Evolutionary conservation across 2,888 invertebrate genomes (phyloP).

Genomic region (Drosophila stalkeri): DNA sequence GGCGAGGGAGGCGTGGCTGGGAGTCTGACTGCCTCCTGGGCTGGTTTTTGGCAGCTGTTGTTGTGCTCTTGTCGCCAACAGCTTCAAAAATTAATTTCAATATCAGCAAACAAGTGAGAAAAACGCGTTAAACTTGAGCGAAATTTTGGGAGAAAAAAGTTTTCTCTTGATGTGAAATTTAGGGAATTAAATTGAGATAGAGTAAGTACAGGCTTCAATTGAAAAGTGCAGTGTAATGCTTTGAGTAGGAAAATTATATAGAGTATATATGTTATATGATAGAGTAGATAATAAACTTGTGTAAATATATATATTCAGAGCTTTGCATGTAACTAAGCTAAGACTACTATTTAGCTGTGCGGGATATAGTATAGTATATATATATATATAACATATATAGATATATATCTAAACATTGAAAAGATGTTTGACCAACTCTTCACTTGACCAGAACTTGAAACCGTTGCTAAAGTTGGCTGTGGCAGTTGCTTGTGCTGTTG

Average conservation of each 20-base stretch:
- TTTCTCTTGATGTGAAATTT: slow-evolving; percentile 27
- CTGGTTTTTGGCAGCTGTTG: slow-evolving; percentile 28
- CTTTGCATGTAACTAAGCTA: background rate
- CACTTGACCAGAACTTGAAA: background rate
- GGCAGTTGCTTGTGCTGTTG: slow-evolving; percentile 19
- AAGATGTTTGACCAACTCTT: background rate
- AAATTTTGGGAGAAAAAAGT: slow-evolving; percentile 24
- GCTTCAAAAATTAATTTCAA: slow-evolving; percentile 54
- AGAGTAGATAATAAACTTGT: background rate
- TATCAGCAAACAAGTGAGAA: slow-evolving; percentile 41
- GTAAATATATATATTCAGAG: background rate
- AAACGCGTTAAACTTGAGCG: slow-evolving; percentile 26
- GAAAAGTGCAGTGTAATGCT: background rate
- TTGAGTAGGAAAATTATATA: background rate
- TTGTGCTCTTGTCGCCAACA: slow-evolving; percentile 42
- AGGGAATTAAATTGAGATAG: slow-evolving; percentile 7
- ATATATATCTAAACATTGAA: background rate
- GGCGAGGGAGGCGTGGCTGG: background rate
- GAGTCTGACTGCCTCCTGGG: slow-evolving; percentile 5
- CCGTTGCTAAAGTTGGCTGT: background rate
- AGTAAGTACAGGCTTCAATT: background rate
- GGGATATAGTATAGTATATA: background rate
- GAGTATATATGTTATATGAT: background rate
- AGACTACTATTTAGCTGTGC: background rate
- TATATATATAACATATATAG: background rate